Percentiles rank a stretch among this genome's conserved stretches.
Evolutionary conservation across 2,797 vertebrate species (phyloP).

Genomic region (Coreius guichenoti): DNA sequence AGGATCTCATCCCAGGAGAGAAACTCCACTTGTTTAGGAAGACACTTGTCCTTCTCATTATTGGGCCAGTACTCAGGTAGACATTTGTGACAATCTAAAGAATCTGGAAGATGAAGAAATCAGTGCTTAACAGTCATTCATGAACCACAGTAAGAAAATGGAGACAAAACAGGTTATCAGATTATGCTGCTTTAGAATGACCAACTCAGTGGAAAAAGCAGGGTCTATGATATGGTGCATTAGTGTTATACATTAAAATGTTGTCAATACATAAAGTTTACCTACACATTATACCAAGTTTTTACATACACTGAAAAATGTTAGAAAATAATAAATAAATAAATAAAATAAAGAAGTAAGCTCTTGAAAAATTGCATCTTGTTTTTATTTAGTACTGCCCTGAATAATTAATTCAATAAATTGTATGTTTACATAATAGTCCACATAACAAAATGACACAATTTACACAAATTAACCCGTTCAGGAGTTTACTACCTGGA

Average conservation of each 20-base stretch:
- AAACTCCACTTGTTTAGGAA: constrained; percentile 66
- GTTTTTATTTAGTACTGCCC: background rate
- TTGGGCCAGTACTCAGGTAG: constrained; percentile 71
- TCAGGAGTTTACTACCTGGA: too few relatives aligned
- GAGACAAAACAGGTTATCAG: background rate
- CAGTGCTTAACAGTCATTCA: background rate
- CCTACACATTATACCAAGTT: too few relatives aligned
- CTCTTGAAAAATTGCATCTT: background rate
- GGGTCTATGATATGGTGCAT: background rate
- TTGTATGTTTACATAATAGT: too few relatives aligned
- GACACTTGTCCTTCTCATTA: constrained; percentile 49
- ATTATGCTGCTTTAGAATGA: background rate
- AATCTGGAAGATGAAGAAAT: constrained; percentile 63
- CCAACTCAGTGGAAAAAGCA: background rate
- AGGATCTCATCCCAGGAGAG: constrained; percentile 56
- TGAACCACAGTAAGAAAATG: background rate
- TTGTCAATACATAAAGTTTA: background rate
- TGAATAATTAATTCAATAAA: background rate
- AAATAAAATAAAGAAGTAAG: too few relatives aligned
- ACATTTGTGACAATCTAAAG: constrained; percentile 68
- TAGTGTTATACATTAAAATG: background rate
- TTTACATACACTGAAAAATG: background rate
- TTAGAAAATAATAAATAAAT: too few relatives aligned
- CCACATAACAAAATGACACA: too few relatives aligned
- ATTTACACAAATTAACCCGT: too few relatives aligned